phyloP scores from a whole-genome alignment of 2,888 invertebrate genomes.

The Zhuqinia jingwanae region DNA sequence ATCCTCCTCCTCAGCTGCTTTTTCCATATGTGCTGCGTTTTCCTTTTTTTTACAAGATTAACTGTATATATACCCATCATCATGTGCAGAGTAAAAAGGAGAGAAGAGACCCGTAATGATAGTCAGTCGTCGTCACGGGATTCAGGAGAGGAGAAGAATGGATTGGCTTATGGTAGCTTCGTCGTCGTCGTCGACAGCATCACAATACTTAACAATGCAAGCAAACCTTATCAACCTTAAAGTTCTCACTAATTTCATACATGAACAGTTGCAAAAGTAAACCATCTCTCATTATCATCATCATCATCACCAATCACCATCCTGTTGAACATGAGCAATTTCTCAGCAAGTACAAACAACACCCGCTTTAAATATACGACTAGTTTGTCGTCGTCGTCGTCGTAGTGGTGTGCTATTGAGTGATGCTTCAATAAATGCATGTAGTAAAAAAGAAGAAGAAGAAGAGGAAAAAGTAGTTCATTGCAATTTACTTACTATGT shows the following conservation, averaged over 20 bases:
- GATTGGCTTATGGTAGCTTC: too few relatives aligned
- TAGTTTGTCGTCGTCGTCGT: too few relatives aligned
- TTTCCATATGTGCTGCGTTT: constrained; percentile 27
- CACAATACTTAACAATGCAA: background rate
- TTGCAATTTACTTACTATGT: too few relatives aligned
- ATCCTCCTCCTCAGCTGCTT: constrained; percentile 22
- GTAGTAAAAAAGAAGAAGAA: too few relatives aligned
- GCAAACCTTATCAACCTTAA: constrained; percentile 19
- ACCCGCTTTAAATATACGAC: background rate
- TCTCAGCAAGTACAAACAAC: constrained; percentile 9
- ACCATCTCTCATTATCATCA: constrained; percentile 1
- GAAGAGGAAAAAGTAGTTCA: too few relatives aligned
- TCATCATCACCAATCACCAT: constrained; percentile 3
- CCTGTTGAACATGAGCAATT: constrained; percentile 13
- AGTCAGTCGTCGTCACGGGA: too few relatives aligned
- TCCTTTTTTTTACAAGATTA: constrained; percentile 6
- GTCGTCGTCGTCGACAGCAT: too few relatives aligned
- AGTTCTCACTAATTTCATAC: constrained; percentile 23
- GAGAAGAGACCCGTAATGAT: too few relatives aligned
- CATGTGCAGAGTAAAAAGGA: too few relatives aligned
- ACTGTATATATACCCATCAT: background rate
- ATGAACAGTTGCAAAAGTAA: constrained; percentile 39
- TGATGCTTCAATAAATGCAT: too few relatives aligned
- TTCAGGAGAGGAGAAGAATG: too few relatives aligned
- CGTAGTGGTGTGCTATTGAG: too few relatives aligned